Evolutionary conservation across 2,888 invertebrate species (phyloP).

Genomic region (Trichopria drosophilae): DNA sequence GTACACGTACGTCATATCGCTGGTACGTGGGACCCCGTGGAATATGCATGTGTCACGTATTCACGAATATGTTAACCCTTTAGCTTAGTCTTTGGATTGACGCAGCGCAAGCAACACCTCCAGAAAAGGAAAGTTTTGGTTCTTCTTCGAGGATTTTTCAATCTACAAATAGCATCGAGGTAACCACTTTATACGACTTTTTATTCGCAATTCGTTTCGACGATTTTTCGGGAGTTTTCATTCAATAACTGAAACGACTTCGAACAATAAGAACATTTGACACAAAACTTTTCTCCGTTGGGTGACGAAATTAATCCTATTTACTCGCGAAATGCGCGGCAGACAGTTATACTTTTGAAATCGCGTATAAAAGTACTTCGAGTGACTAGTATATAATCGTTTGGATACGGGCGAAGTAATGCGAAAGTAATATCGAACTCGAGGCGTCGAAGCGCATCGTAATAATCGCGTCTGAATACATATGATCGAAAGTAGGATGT

Average conservation of each 20-base stretch:
- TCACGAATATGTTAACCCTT: conserved; percentile 57
- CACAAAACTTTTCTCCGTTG: too few species aligned
- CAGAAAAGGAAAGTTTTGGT: conserved; percentile 9
- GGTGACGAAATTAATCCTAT: too few species aligned
- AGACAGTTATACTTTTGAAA: too few species aligned
- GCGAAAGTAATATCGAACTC: conserved; percentile 44
- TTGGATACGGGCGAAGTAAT: too few species aligned
- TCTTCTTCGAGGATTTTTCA: too few species aligned
- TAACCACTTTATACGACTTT: not conserved
- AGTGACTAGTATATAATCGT: too few species aligned
- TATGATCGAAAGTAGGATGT: conserved; percentile 41
- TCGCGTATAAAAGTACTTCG: too few species aligned
- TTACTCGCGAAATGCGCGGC: too few species aligned
- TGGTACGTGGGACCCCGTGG: conserved; percentile 46
- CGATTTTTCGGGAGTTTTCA: too few species aligned
- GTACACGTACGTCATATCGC: conserved; percentile 30
- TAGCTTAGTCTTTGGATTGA: conserved; percentile 56
- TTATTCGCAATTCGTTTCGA: not conserved
- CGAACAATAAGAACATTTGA: too few species aligned
- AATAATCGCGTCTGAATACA: conserved; percentile 35
- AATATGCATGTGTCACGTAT: conserved; percentile 55
- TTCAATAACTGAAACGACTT: too few species aligned
- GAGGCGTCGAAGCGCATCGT: conserved; percentile 32
- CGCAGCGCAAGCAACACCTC: conserved; percentile 55
- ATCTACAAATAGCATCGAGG: too few species aligned